Conservation (phyloP, 1,140 invertebrate species). For the Amphibalanus amphitrite region DNA sequence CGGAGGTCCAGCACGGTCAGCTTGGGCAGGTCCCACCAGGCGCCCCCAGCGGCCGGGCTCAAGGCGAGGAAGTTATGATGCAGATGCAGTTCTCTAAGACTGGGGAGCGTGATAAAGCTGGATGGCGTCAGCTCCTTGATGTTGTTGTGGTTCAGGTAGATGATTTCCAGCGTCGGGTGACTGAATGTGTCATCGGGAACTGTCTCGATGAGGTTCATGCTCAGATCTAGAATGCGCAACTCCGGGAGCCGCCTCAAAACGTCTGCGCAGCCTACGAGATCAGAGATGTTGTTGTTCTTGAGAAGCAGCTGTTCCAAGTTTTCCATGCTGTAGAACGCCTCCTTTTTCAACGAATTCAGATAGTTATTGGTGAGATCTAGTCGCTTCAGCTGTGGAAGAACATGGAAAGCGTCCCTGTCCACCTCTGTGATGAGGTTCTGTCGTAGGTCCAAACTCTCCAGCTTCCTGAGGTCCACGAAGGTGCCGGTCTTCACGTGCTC, state of each 20-base stretch:
- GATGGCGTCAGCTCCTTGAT: neutral
- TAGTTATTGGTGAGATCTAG: neutral
- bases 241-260: neutral
- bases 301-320: neutral
- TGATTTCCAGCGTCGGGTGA: neutral
- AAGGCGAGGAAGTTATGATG: neutral
- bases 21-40: neutral
- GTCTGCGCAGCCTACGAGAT: neutral
- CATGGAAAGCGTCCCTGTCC: neutral
- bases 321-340: neutral
- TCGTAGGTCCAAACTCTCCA: neutral
- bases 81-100: neutral
- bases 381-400: neutral
- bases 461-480: neutral
- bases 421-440: neutral
- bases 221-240: neutral
- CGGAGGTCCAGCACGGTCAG: neutral
- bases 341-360: neutral
- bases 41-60: neutral
- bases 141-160: slow-evolving; percentile 1
- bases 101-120: neutral
- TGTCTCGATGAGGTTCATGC: neutral
- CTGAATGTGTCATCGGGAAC: neutral
- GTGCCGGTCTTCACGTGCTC: slow-evolving; percentile 1
- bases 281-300: neutral